Conservation (phyloP, 2,113 vertebrate genomes). For the Apteryx mantelli region DNA sequence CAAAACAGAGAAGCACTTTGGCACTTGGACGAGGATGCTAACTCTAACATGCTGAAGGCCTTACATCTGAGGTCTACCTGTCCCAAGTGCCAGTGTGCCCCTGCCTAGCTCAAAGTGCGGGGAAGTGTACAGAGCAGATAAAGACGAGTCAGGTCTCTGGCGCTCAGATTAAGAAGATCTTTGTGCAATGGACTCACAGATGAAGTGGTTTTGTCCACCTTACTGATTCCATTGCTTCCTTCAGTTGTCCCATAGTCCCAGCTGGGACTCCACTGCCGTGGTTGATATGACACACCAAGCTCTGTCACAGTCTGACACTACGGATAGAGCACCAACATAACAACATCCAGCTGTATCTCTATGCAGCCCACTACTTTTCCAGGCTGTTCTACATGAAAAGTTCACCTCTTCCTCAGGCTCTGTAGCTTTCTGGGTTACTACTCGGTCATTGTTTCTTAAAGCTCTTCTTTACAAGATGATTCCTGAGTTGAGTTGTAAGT, state of each 20-base stretch:
- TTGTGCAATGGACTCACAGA: background rate
- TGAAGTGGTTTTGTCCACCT: background rate
- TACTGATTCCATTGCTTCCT: background rate
- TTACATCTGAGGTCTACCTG: no score
- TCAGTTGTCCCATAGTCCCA: background rate
- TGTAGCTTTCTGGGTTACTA: background rate
- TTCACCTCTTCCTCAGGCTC: background rate
- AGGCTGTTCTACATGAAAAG: background rate
- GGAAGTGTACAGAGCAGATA: background rate
- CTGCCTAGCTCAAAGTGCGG: background rate
- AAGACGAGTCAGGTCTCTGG: background rate
- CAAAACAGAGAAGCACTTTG: background rate
- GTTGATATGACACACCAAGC: background rate
- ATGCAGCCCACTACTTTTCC: background rate
- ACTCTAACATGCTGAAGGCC: background rate
- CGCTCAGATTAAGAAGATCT: background rate
- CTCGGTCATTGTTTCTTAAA: background rate
- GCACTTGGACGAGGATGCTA: background rate
- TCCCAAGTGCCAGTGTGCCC: no score
- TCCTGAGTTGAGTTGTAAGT: background rate
- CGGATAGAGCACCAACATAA: background rate
- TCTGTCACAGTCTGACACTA: background rate
- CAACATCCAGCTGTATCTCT: background rate
- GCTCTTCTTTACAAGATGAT: background rate
- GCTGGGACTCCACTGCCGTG: accelerated